Conservation (phyloP, 2,113 vertebrate genomes). For the Lates calcarifer region DNA sequence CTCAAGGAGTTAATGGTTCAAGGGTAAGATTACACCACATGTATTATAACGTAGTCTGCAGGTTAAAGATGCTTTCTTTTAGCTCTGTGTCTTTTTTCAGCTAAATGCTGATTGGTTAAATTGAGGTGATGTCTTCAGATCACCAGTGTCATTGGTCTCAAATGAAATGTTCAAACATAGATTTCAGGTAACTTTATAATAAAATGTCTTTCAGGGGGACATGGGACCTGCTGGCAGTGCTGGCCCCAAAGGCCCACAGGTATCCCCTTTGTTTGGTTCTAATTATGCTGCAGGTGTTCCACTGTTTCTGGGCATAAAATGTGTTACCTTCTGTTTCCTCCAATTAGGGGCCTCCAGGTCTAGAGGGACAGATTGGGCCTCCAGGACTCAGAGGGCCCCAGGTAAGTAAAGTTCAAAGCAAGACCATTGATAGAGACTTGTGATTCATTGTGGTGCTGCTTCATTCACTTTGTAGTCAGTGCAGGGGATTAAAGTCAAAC, state of each 20-base stretch:
- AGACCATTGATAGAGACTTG: not conserved
- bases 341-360: conserved; percentile 87
- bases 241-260: conserved; percentile 86
- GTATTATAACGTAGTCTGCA: not conserved
- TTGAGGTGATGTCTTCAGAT: not conserved
- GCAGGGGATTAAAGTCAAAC: conserved; percentile 1
- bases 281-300: conserved; percentile 12
- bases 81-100: too few species aligned
- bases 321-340: conserved; percentile 30
- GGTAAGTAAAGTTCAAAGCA: conserved; percentile 75
- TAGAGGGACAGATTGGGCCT: conserved; percentile 86
- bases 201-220: conserved; percentile 84
- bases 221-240: conserved; percentile 83
- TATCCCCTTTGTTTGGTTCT: conserved; percentile 50
- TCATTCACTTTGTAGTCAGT: not conserved
- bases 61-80: not conserved
- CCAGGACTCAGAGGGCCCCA: conserved; percentile 84
- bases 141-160: not conserved
- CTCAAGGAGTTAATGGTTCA: conserved; percentile 87
- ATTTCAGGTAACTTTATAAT: conserved; percentile 29
- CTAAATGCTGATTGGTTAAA: too few species aligned
- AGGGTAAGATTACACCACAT: conserved; percentile 78
- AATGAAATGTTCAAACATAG: not conserved
- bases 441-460: not conserved
- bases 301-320: not conserved